These are phyloP conservation scores for Charina bottae DNA, from an alignment of 2,113 vertebrate genomes.

Conservation along the genomic window DNA sequence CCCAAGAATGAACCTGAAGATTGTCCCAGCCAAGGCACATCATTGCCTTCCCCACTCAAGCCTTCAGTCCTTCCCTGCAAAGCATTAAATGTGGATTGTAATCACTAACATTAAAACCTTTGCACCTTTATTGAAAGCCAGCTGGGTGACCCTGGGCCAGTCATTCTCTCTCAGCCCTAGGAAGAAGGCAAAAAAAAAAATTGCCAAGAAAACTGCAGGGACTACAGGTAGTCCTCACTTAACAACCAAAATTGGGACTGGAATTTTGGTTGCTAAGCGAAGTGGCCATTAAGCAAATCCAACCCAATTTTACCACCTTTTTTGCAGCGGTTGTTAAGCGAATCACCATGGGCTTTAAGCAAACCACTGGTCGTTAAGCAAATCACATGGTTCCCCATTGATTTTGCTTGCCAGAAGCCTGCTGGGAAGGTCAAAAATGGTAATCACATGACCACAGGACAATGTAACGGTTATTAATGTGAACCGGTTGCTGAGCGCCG, in stretches of 20 bases:
- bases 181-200: too few species aligned
- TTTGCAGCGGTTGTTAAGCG: background rate
- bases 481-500: too few species aligned
- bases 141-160: too few species aligned
- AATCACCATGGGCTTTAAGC: background rate
- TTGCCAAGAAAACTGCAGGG: too few species aligned
- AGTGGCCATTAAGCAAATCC: background rate
- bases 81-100: background rate
- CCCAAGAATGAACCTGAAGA: background rate
- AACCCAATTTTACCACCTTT: background rate
- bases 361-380: background rate
- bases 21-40: background rate
- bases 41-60: background rate
- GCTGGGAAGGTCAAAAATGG: background rate
- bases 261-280: background rate
- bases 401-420: background rate
- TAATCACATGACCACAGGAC: background rate
- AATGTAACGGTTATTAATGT: background rate
- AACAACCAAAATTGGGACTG: too few species aligned
- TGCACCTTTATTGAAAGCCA: background rate
- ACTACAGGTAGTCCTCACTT: background rate
- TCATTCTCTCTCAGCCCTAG: too few species aligned
- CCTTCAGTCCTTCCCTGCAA: background rate
- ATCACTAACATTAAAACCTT: background rate
- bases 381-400: background rate